Percentiles rank a stretch among this genome's conserved stretches.
phyloP scores from a whole-genome alignment of 2,797 vertebrate genomes.

The Cheirogaleus major region DNA sequence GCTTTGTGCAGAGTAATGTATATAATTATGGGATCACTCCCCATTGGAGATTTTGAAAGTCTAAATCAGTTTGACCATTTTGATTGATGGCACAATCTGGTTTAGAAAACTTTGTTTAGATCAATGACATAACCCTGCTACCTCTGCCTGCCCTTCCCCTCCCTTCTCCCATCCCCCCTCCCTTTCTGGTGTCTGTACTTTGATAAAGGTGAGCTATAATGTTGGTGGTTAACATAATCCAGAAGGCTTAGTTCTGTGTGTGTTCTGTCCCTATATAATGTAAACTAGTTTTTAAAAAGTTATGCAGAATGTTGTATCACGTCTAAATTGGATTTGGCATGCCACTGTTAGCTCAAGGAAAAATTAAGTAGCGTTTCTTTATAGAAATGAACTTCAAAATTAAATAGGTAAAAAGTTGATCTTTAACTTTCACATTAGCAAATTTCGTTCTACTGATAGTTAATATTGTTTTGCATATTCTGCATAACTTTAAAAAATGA shows the following conservation, averaged over 20 bases:
- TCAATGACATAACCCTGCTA: constrained; percentile 57
- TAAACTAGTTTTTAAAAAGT: constrained; percentile 69
- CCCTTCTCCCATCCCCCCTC: constrained; percentile 41
- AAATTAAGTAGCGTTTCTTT: background rate
- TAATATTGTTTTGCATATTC: constrained; percentile 61
- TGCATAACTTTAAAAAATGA: constrained; percentile 83
- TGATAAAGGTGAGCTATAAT: constrained; percentile 67
- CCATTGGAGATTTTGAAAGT: constrained; percentile 72
- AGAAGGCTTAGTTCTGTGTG: constrained; percentile 83
- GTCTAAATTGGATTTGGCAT: constrained; percentile 4
- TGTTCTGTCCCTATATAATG: constrained; percentile 83
- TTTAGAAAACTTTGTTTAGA: constrained; percentile 81
- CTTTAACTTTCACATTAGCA: background rate
- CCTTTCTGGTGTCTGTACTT: constrained; percentile 38
- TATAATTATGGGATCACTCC: constrained; percentile 65
- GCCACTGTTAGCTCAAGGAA: constrained; percentile 2
- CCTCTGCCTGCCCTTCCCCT: constrained; percentile 65
- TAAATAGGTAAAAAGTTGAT: background rate
- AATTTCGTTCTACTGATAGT: background rate
- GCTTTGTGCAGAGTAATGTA: constrained; percentile 28
- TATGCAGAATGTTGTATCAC: constrained; percentile 82
- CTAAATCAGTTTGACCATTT: constrained; percentile 83
- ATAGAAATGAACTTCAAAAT: constrained; percentile 25
- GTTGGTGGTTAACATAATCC: constrained; percentile 74
- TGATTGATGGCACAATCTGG: constrained; percentile 78